Percentiles rank a stretch among this genome's conserved stretches.
Conservation (phyloP, 2,113 vertebrate genomes). For the Oreochromis tanganicae region DNA sequence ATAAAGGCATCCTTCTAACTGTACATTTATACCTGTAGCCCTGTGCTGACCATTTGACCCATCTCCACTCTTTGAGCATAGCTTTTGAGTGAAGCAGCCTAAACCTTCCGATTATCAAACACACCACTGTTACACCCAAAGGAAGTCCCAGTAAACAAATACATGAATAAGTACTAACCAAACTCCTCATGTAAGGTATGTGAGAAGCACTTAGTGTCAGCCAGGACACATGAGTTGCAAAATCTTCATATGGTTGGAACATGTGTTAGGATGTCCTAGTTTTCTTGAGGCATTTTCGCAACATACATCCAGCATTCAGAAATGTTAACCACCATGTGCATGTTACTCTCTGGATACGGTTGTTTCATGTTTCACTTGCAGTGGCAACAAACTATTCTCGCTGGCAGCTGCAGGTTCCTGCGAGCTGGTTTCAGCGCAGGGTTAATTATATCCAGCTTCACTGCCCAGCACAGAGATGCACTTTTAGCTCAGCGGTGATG, state of each 20-base stretch:
- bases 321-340: background rate
- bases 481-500: constrained; percentile 24
- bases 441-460: constrained; percentile 34
- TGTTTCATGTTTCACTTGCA: constrained; percentile 20
- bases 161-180: background rate
- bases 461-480: background rate
- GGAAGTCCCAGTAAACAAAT: constrained; percentile 6
- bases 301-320: background rate
- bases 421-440: constrained; percentile 10
- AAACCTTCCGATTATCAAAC: background rate
- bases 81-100: background rate
- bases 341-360: background rate
- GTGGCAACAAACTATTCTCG: background rate
- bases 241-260: background rate
- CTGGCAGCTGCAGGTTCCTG: constrained; percentile 5
- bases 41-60: background rate
- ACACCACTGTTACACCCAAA: constrained; percentile 22
- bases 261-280: background rate
- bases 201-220: background rate
- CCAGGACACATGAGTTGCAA: background rate
- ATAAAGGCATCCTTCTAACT: background rate
- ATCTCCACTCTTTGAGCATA: background rate
- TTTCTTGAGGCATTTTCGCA: background rate
- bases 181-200: background rate
- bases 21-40: background rate